Conservation (phyloP, 2,888 invertebrate species). For the Falcaria lacertinaria region DNA sequence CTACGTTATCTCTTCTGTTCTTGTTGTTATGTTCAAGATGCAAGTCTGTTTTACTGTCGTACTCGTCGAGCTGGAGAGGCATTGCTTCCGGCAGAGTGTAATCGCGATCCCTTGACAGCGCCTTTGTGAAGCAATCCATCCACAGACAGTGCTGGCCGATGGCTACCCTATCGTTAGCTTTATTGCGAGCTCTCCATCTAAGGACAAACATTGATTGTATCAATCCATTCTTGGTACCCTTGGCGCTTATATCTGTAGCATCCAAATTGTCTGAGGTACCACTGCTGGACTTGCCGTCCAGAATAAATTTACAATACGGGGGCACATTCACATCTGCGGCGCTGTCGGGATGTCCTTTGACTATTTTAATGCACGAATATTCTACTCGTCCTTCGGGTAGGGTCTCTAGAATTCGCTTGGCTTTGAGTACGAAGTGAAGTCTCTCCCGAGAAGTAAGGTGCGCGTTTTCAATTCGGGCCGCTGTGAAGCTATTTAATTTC, state of each 20-base stretch:
- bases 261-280: conserved; percentile 33
- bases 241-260: conserved; percentile 16
- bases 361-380: conserved; percentile 52
- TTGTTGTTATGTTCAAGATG: conserved; percentile 40
- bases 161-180: conserved; percentile 74
- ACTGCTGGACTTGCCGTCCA: conserved; percentile 43
- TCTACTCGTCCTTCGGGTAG: conserved; percentile 44
- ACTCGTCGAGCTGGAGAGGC: conserved; percentile 60
- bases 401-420: conserved; percentile 39
- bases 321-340: conserved; percentile 34
- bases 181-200: conserved; percentile 80
- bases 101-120: conserved; percentile 65
- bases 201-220: conserved; percentile 70
- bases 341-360: conserved; percentile 37
- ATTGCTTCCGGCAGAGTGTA: conserved; percentile 42
- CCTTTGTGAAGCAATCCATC: conserved; percentile 79
- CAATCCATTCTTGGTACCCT: conserved; percentile 36
- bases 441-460: conserved; percentile 55
- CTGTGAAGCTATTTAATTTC: conserved; percentile 68
- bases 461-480: conserved; percentile 43
- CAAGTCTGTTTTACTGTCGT: conserved; percentile 37
- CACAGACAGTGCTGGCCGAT: conserved; percentile 86
- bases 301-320: conserved; percentile 55
- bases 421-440: conserved; percentile 60
- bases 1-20: conserved; percentile 66